Conservation (phyloP, 2,113 vertebrate genomes). For the Pteronura brasiliensis region DNA sequence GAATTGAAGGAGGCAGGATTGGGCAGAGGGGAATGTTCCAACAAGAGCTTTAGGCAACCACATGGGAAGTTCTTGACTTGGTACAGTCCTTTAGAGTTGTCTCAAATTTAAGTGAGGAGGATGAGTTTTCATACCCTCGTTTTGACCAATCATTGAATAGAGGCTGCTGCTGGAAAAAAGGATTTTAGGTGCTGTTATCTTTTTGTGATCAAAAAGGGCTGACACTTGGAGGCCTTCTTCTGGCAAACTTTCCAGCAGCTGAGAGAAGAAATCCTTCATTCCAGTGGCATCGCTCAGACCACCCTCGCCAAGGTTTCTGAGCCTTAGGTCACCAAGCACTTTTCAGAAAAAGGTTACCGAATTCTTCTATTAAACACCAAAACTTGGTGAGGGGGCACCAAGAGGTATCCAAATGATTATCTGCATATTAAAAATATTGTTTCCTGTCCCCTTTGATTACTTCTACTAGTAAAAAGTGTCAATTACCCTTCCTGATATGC, state of each 20-base stretch:
- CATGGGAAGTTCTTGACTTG: neutral
- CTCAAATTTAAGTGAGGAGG: neutral
- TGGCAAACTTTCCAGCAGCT: neutral
- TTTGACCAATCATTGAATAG: neutral
- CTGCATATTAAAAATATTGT: neutral
- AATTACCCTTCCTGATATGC: neutral
- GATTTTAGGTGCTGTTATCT: neutral
- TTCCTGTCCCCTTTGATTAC: neutral
- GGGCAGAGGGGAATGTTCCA: neutral
- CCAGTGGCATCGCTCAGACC: neutral
- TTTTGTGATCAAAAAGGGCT: neutral
- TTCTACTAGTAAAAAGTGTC: neutral
- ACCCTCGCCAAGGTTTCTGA: neutral
- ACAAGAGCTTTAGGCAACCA: neutral
- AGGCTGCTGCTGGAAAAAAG: neutral
- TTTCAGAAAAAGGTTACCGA: neutral
- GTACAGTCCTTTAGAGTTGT: neutral
- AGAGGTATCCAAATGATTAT: neutral
- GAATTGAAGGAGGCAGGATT: neutral
- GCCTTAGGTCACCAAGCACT: neutral
- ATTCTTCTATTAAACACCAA: neutral
- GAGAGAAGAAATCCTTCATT: neutral
- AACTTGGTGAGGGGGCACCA: neutral
- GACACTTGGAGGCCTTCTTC: neutral
- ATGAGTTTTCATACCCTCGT: neutral